A percentile compares a stretch with the other conserved stretches of the same genome.
phyloP scores from a whole-genome alignment of 2,113 vertebrate genomes.

The Chlamydotis undulata region DNA sequence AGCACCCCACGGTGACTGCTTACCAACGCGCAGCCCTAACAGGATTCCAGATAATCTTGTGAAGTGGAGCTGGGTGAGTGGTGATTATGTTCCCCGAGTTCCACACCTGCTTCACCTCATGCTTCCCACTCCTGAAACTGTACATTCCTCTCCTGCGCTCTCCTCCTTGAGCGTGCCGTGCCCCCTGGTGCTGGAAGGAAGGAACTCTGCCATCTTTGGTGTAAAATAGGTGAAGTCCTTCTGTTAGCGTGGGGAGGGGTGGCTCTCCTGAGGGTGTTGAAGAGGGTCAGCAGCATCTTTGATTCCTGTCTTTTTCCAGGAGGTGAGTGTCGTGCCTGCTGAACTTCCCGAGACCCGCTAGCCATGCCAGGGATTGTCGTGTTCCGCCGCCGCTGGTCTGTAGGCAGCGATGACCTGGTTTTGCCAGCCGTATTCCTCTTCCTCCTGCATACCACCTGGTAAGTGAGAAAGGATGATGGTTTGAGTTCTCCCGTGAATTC shows the following conservation, averaged over 20 bases:
- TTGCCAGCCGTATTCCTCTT: slow-evolving; percentile 97
- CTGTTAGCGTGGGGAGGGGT: not conserved
- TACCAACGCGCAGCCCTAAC: not conserved
- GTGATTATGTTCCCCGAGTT: not conserved
- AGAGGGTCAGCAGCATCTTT: not conserved
- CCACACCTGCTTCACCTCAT: not conserved
- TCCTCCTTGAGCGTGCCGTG: not conserved
- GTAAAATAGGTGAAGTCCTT: not conserved
- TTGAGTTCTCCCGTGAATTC: not conserved
- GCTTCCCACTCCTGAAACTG: not conserved
- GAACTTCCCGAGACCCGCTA: slow-evolving; percentile 67
- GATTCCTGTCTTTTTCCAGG: slow-evolving; percentile 23
- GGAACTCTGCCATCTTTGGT: not conserved
- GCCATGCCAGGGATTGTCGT: slow-evolving; percentile 98
- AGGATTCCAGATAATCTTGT: slow-evolving; percentile 28
- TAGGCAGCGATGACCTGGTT: slow-evolving; percentile 99
- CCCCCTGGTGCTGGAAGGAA: not conserved
- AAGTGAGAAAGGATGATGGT: slow-evolving; percentile 29
- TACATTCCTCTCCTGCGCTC: fast-evolving
- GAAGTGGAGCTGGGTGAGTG: not conserved
- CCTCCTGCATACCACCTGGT: slow-evolving; percentile 96
- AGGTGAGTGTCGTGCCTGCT: slow-evolving; percentile 72
- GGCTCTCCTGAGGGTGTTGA: not conserved
- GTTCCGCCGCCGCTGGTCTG: slow-evolving; percentile 99
- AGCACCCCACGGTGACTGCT: not conserved